Percentiles rank a stretch among this genome's conserved stretches.
phyloP scores from a whole-genome alignment of 2,113 vertebrate genomes.

The Diphyllodes magnificus region DNA sequence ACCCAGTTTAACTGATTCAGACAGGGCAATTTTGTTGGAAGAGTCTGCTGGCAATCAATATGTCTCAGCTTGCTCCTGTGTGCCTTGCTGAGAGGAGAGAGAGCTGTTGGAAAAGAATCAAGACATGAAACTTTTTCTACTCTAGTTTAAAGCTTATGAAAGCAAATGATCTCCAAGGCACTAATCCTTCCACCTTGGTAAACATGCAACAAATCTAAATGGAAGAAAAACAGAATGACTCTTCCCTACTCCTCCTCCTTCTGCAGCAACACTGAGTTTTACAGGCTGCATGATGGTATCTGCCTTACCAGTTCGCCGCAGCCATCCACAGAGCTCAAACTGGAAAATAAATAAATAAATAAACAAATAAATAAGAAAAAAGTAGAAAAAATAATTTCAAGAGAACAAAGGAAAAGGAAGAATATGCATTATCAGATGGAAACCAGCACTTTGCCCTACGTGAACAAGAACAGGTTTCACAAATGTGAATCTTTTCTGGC shows the following conservation, averaged over 20 bases:
- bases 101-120: conserved; percentile 66
- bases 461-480: not conserved
- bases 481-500: not conserved
- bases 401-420: not conserved
- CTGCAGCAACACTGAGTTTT: not conserved
- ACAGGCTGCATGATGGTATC: not conserved
- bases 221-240: conserved; percentile 40
- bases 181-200: conserved; percentile 70
- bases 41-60: conserved; percentile 70
- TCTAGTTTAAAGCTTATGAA: conserved; percentile 72
- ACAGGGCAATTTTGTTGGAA: conserved; percentile 70
- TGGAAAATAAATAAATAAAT: not conserved
- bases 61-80: conserved; percentile 70
- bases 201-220: conserved; percentile 63
- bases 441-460: not conserved
- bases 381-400: not conserved
- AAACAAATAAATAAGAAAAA: not conserved
- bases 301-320: not conserved
- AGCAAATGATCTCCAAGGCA: conserved; percentile 72
- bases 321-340: not conserved
- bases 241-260: not conserved
- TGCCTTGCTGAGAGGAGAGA: conserved; percentile 65
- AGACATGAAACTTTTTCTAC: conserved; percentile 70
- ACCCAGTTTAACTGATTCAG: conserved; percentile 70
- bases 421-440: not conserved